Evolutionary conservation across 2,888 invertebrate species (phyloP), one percentile per base, ranked within the genome.

Genomic region (Biston stratarius): DNA sequence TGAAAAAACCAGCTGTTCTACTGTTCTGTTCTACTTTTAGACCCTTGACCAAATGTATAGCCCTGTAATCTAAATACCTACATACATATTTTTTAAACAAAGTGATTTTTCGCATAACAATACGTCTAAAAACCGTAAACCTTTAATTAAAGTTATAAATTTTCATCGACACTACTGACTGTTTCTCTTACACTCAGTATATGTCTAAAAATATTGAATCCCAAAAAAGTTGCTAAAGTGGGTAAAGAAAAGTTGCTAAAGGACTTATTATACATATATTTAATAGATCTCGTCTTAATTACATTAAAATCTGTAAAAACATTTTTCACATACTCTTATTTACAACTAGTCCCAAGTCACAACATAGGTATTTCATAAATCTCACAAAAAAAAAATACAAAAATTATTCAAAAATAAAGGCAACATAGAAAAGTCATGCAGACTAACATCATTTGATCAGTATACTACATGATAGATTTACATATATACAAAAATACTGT

Each of bases 271-370:
- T 88, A 83, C 85, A 86, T 90, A 89, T 91, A 88, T 83, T 89
- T 90, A 85, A 86, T 90, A 90, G 89, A 91, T 91, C 89, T 89
- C 84, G 84, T 88, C 84, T 88, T 87, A 89, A 87, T 89, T 89
- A 85, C 82, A 86, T 89, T 86, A 88, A 86, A 82, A 85, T 83
- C 73, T 74, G 84, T 88, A 87, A 84, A 90, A 87, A 84, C 84
- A 78, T 55, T 57, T 15, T 53, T 78, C 74, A 75, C 83, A 79
- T 87, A 84, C 80, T 81, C 80, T 78, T 88, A 88, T 91, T 86
- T 92, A 91, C 91, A 91, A 74, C 64, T 75, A 71, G 72, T 77
- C 80, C 75, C 82, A 81, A 78, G 77, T 82, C 83, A 84, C 84
- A 83, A 79, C 81, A 80, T 83, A 55, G 49, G 34, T 40, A 87